Evolutionary conservation across 2,797 vertebrate genomes (phyloP).

Genomic region (Platyrinchus mystaceus): DNA sequence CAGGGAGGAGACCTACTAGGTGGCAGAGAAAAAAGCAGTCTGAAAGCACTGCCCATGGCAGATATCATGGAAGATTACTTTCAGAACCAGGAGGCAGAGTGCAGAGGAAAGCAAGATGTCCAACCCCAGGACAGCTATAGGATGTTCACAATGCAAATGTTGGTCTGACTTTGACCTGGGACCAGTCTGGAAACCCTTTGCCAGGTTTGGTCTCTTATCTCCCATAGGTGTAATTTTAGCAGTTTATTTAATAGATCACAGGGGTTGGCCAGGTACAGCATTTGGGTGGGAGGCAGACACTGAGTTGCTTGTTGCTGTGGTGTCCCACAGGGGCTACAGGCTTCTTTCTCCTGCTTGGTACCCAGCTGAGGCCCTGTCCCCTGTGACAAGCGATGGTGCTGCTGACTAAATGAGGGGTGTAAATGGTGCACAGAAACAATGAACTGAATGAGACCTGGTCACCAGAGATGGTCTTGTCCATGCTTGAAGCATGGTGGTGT

Average conservation of each 20-base stretch:
- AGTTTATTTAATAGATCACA: background rate
- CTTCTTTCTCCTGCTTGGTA: background rate
- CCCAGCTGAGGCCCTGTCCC: background rate
- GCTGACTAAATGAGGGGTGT: background rate
- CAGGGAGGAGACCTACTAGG: background rate
- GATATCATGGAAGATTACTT: background rate
- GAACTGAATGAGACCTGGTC: background rate
- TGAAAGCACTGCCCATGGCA: background rate
- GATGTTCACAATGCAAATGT: background rate
- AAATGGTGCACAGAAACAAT: fast-evolving
- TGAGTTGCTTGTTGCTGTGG: background rate
- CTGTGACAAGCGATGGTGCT: background rate
- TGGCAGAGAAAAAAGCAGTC: background rate
- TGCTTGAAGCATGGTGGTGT: background rate
- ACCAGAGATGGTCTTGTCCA: background rate
- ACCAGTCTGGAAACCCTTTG: background rate
- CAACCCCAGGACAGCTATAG: background rate
- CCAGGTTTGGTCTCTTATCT: background rate
- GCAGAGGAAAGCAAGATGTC: background rate
- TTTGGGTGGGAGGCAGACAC: background rate
- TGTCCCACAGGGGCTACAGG: background rate
- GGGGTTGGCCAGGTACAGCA: fast-evolving
- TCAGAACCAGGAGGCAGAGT: background rate
- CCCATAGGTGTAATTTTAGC: background rate
- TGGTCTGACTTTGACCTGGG: background rate